phyloP scores from a whole-genome alignment of 2,888 invertebrate genomes.

The Vannuccia rotundouncinata region DNA sequence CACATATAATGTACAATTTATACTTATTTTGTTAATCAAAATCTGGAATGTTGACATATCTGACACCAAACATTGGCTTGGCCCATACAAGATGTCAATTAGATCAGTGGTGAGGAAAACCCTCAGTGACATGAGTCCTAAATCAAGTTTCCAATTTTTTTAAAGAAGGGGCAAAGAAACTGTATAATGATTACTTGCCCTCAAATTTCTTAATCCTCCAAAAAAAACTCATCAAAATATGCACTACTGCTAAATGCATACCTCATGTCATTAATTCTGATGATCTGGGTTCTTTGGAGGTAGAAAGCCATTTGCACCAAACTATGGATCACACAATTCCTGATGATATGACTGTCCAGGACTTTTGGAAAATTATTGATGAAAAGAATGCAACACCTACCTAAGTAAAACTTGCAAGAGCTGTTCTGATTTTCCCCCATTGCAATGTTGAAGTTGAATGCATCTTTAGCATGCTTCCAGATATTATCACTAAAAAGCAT shows the following conservation, averaged over 20 bases:
- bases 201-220: not conserved
- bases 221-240: not conserved
- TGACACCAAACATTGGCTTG: not conserved
- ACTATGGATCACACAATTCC: not conserved
- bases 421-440: not conserved
- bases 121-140: constrained; percentile 2
- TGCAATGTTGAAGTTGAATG: not conserved
- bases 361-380: not conserved
- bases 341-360: not conserved
- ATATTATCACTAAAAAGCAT: not conserved
- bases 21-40: no score
- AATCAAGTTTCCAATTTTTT: not conserved
- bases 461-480: not conserved
- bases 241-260: not conserved
- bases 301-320: not conserved
- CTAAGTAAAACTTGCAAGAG: not conserved
- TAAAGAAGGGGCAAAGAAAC: not conserved
- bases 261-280: not conserved
- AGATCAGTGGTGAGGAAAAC: not conserved
- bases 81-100: not conserved
- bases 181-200: not conserved
- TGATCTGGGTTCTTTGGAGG: not conserved
- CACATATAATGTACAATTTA: no score
- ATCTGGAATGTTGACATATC: not conserved
- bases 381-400: not conserved